phyloP scores from a whole-genome alignment of 2,113 vertebrate genomes.

The Hippocampus mohnikei region DNA sequence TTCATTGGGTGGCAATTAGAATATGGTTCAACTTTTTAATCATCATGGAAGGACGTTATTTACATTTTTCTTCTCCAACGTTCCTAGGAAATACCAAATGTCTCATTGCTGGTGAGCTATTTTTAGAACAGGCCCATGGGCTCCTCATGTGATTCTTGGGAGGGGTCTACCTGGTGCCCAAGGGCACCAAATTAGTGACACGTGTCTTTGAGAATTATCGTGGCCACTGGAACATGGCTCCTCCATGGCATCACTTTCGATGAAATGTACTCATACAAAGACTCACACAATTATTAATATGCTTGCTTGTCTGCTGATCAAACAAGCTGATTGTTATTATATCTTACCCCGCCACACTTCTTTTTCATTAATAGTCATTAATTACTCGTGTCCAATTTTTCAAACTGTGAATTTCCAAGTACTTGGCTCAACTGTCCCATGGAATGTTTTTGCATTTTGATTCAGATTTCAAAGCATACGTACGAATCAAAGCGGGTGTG shows the following conservation, averaged over 20 bases:
- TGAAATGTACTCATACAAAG: background rate
- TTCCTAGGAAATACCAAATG: too few species aligned
- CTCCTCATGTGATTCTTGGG: too few species aligned
- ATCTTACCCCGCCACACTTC: background rate
- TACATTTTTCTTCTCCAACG: too few species aligned
- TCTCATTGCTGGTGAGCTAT: too few species aligned
- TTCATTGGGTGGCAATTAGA: constrained; percentile 63
- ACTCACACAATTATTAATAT: constrained; percentile 7
- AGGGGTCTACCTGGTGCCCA: too few species aligned
- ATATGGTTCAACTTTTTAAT: constrained; percentile 61
- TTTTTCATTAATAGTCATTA: background rate
- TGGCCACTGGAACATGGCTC: background rate
- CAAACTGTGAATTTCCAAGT: too few species aligned
- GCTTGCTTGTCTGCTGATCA: background rate
- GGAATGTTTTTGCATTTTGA: constrained; percentile 36
- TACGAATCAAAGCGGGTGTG: constrained; percentile 32
- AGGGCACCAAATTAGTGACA: background rate
- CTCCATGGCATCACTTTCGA: background rate
- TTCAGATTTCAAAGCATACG: constrained; percentile 7
- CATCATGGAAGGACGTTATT: background rate
- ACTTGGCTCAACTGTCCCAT: too few species aligned
- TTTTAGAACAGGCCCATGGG: too few species aligned
- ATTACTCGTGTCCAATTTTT: background rate
- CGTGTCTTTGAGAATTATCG: background rate
- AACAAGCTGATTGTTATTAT: background rate